Conservation (phyloP, 2,113 vertebrate species). For the Myiozetetes cayanensis region DNA sequence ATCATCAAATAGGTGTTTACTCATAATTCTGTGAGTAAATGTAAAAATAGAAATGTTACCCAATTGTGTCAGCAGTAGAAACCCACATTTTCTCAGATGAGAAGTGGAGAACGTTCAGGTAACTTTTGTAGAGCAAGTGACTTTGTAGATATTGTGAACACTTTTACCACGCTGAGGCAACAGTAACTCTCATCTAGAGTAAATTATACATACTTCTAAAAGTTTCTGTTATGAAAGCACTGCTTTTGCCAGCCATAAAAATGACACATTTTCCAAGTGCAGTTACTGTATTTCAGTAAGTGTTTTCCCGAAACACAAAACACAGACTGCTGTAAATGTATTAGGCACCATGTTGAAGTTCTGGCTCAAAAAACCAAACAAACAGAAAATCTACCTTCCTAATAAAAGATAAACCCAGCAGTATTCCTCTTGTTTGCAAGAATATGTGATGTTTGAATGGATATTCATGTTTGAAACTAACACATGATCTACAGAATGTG, state of each 20-base stretch:
- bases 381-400: background rate
- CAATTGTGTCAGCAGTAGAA: background rate
- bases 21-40: background rate
- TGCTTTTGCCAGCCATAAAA: background rate
- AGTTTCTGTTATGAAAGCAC: background rate
- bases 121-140: background rate
- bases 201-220: background rate
- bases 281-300: background rate
- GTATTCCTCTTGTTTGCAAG: background rate
- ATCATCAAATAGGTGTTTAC: background rate
- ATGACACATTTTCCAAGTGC: background rate
- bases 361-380: background rate
- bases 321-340: background rate
- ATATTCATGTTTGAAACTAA: background rate
- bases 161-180: background rate
- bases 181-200: background rate
- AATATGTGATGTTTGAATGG: background rate
- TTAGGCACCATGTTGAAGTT: background rate
- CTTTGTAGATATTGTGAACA: background rate
- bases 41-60: background rate
- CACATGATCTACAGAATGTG: background rate
- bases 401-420: background rate
- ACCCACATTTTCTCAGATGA: background rate
- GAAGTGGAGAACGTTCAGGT: background rate
- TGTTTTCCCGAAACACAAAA: background rate